phyloP scores from a whole-genome alignment of 2,113 vertebrate genomes.

The Oostethus manadensis region DNA sequence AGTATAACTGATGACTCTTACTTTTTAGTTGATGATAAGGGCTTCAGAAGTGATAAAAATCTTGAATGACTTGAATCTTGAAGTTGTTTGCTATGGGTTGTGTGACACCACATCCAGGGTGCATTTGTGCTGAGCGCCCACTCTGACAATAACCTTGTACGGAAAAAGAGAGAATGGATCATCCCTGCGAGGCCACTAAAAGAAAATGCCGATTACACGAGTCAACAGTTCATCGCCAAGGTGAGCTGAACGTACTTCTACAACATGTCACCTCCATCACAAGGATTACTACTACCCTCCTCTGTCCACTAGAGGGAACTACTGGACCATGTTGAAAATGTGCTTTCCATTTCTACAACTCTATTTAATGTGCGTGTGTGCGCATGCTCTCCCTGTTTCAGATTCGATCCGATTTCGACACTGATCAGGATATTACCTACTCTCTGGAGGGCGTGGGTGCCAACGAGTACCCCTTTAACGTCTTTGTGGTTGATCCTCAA shows the following conservation, averaged over 20 bases:
- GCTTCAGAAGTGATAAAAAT: too few relatives aligned
- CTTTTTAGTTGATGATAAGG: too few relatives aligned
- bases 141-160: constrained; percentile 16
- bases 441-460: constrained; percentile 77
- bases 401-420: constrained; percentile 83
- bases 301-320: not conserved
- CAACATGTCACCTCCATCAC: constrained; percentile 9
- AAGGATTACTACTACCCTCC: not conserved
- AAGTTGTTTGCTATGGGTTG: not conserved
- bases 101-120: constrained; percentile 18
- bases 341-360: not conserved
- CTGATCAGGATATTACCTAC: constrained; percentile 62
- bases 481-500: constrained; percentile 77
- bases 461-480: constrained; percentile 67
- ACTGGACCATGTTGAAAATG: not conserved
- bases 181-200: constrained; percentile 67
- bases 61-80: not conserved
- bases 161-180: constrained; percentile 81
- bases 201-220: constrained; percentile 77
- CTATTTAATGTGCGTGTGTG: not conserved
- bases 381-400: constrained; percentile 42
- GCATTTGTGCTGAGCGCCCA: constrained; percentile 3
- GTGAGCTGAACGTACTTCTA: constrained; percentile 49
- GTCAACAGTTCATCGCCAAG: constrained; percentile 68
- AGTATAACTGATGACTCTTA: too few relatives aligned